phyloP scores from a whole-genome alignment of 1,140 invertebrate species.

The Ceratosolen fusciceps region DNA sequence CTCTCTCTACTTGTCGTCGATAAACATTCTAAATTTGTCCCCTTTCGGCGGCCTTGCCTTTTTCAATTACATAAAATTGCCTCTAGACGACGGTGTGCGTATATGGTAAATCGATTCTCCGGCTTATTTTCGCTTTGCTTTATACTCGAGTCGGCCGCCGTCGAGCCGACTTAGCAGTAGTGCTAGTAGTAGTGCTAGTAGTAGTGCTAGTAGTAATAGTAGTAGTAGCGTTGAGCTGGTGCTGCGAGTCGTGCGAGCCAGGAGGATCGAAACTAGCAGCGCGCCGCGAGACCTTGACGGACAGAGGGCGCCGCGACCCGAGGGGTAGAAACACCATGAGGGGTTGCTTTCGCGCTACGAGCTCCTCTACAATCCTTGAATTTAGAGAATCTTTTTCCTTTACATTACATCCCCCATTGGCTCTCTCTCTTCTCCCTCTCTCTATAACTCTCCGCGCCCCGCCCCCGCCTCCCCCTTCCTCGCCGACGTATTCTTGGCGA shows the following conservation, averaged over 20 bases:
- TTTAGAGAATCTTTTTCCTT: conserved; percentile 36
- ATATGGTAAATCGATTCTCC: background rate
- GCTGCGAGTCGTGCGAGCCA: background rate
- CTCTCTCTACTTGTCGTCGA: too few relatives aligned
- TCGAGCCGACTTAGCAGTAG: too few relatives aligned
- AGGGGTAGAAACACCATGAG: conserved; percentile 13
- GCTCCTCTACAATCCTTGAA: conserved; percentile 10
- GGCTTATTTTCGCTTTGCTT: background rate
- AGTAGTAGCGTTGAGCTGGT: too few relatives aligned
- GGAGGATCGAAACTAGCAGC: conserved; percentile 11
- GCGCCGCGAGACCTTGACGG: conserved; percentile 52
- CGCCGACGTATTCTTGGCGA: background rate
- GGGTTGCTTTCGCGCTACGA: conserved; percentile 1
- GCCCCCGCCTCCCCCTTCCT: too few relatives aligned
- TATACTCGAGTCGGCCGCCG: too few relatives aligned
- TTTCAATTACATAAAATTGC: background rate
- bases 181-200: too few relatives aligned
- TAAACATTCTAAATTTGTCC: too few relatives aligned
- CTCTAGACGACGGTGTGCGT: background rate
- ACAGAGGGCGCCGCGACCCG: conserved; percentile 25
- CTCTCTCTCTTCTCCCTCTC: too few relatives aligned
- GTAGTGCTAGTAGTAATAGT: too few relatives aligned
- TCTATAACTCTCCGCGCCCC: too few relatives aligned
- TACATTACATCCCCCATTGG: too few relatives aligned
- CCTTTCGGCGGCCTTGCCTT: background rate